These are phyloP conservation scores for Daboia siamensis DNA, from an alignment of 2,113 vertebrate genomes.

Conservation along the genomic window DNA sequence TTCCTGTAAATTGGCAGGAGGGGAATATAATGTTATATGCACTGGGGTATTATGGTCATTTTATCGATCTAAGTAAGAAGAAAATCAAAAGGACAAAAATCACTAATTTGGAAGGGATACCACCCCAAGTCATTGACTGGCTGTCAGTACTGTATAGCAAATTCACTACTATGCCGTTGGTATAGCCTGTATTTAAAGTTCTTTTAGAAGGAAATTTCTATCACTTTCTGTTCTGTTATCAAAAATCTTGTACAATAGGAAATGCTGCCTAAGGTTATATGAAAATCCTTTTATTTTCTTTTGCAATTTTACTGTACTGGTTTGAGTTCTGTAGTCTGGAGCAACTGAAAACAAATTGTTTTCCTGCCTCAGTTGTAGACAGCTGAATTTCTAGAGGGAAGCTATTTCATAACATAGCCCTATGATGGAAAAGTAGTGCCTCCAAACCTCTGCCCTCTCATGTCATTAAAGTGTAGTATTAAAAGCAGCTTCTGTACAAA, in stretches of 20 bases:
- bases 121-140: background rate
- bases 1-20: background rate
- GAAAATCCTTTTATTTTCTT: background rate
- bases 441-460: background rate
- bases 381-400: background rate
- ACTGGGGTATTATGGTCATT: background rate
- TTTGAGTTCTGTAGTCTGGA: background rate
- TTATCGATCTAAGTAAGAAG: background rate
- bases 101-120: background rate
- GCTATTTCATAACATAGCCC: background rate
- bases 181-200: background rate
- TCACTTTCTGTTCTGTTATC: background rate
- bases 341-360: background rate
- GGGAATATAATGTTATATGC: background rate
- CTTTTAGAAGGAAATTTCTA: background rate
- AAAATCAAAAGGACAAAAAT: background rate
- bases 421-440: background rate
- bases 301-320: background rate
- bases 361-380: background rate
- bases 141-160: background rate
- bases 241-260: background rate
- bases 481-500: background rate
- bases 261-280: background rate
- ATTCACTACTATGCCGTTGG: background rate
- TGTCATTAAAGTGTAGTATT: background rate